A percentile compares a stretch with the other conserved stretches of the same genome.
phyloP scores from a whole-genome alignment of 2,797 vertebrate genomes.

The Gadopsis bispinosus region DNA sequence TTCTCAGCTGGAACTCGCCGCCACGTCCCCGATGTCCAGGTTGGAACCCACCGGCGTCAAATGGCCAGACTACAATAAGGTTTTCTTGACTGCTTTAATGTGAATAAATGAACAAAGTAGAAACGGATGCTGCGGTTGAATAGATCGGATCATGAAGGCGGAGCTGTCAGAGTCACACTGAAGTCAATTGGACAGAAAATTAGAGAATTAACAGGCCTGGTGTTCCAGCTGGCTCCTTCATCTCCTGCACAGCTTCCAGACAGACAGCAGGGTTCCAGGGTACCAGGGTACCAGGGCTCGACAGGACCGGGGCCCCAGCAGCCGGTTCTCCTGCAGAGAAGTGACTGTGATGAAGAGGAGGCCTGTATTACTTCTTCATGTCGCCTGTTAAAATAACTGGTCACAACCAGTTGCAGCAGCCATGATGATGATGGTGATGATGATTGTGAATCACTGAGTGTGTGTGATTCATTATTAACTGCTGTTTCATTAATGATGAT shows the following conservation, averaged over 20 bases:
- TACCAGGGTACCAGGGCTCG: no score
- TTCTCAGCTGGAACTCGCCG: no score
- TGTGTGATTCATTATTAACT: conserved; percentile 27
- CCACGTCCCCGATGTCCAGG: no score
- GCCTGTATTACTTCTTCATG: conserved; percentile 40
- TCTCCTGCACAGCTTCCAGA: conserved; percentile 13
- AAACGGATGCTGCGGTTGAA: no score
- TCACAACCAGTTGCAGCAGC: conserved; percentile 43
- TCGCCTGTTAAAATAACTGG: conserved; percentile 59
- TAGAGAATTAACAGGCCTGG: conserved; percentile 3
- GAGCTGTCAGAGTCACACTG: no score
- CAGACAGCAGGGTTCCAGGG: background rate
- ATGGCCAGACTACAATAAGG: no score
- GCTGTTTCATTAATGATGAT: conserved; percentile 11
- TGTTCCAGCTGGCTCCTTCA: conserved; percentile 6
- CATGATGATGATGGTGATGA: background rate
- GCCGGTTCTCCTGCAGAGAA: background rate
- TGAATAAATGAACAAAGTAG: no score
- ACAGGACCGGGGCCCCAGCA: background rate
- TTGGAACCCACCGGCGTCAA: no score
- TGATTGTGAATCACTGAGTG: conserved; percentile 1
- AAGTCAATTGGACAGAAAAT: conserved; percentile 2
- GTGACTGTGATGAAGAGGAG: background rate
- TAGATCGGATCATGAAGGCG: background rate
- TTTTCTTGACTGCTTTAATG: no score